Evolutionary conservation across 64 coral and sea anemone genomes (phyloP).

Genomic region (Cladopsammia gracilis): DNA sequence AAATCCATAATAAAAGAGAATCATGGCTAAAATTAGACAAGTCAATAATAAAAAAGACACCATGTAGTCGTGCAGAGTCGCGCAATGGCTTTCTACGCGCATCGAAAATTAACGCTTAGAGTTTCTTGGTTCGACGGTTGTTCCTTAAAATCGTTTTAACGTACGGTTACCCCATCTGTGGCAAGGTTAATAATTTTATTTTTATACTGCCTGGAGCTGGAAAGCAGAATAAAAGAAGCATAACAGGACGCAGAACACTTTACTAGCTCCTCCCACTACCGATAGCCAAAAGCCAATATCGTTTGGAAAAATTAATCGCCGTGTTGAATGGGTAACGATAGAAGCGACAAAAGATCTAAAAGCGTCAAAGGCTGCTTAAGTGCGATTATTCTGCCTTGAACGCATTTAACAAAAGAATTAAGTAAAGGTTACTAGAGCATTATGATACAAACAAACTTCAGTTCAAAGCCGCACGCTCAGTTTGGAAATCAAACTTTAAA

Average conservation of each 20-base stretch:
- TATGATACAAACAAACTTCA: constrained; percentile 12
- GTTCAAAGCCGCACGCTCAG: neutral
- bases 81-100: neutral
- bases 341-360: constrained; percentile 37
- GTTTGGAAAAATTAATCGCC: constrained; percentile 36
- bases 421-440: neutral
- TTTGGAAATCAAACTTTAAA: neutral
- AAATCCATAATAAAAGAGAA: neutral
- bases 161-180: no score
- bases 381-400: constrained; percentile 34
- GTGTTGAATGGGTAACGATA: constrained; percentile 26
- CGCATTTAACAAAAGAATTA: constrained; percentile 31
- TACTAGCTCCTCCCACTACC: constrained; percentile 7
- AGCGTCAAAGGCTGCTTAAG: constrained; percentile 23
- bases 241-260: constrained; percentile 20
- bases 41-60: neutral
- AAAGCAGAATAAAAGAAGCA: neutral
- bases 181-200: neutral
- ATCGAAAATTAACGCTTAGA: neutral
- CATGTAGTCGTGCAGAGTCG: neutral
- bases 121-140: neutral
- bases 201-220: neutral
- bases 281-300: constrained; percentile 47
- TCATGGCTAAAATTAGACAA: neutral
- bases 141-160: neutral